A percentile compares a stretch with the other conserved stretches of the same genome.
Evolutionary conservation across 2,797 vertebrate species (phyloP).

Genomic region (Oreochromis mossambicus): DNA sequence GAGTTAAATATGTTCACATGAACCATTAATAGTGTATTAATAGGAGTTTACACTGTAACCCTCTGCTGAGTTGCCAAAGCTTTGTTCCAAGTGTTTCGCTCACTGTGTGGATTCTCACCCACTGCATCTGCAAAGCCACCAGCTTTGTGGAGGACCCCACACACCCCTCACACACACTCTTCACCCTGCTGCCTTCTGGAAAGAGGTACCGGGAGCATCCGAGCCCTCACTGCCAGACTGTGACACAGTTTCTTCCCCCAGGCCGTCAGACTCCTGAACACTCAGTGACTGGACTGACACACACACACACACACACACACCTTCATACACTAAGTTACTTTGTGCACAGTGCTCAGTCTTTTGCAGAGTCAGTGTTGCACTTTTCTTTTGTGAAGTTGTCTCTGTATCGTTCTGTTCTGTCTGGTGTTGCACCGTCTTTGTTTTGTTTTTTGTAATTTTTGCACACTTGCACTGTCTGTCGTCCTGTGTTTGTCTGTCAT

Average conservation of each 20-base stretch:
- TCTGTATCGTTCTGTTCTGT: too few species aligned
- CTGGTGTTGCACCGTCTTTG: too few species aligned
- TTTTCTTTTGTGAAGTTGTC: not conserved
- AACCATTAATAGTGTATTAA: not conserved
- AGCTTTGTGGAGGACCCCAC: not conserved
- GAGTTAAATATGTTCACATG: not conserved
- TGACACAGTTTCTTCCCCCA: not conserved
- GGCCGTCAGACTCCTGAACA: not conserved
- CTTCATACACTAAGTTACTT: not conserved
- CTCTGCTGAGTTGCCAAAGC: not conserved
- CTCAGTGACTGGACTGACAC: not conserved
- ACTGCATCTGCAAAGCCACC: not conserved
- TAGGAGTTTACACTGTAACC: not conserved
- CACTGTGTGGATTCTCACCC: not conserved
- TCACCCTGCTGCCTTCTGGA: too few species aligned
- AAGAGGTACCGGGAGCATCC: not conserved
- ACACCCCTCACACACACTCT: too few species aligned
- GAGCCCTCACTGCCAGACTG: not conserved
- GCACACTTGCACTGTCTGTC: not conserved
- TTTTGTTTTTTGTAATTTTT: not conserved
- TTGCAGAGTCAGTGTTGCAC: not conserved
- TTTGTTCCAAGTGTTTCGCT: not conserved
- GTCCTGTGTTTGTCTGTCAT: rapidly evolving
- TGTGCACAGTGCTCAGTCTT: not conserved
- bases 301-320: rapidly evolving